A percentile compares a stretch with the other conserved stretches of the same genome.
Evolutionary conservation across 2,888 invertebrate species (phyloP).

Genomic region (Selenia dentaria): DNA sequence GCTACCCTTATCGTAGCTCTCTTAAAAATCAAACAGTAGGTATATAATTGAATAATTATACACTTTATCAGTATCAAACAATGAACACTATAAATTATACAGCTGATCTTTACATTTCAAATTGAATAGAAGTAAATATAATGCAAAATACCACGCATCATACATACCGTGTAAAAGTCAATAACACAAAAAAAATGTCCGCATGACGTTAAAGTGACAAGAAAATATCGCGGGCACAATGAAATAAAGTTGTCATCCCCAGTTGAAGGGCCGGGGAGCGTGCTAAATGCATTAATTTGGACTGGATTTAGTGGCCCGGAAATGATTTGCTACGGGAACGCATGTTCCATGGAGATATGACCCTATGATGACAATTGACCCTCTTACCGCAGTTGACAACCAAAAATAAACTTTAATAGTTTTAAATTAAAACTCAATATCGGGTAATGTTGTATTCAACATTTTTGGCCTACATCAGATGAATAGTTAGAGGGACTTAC

Average conservation of each 20-base stretch:
- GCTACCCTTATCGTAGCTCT: too few species aligned
- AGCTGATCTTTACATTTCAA: too few species aligned
- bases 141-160: constrained; percentile 12
- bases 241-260: constrained; percentile 84
- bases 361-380: constrained; percentile 70
- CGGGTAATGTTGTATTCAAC: constrained; percentile 30
- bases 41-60: too few species aligned
- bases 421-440: constrained; percentile 35
- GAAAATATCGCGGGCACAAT: constrained; percentile 79
- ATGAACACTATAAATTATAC: too few species aligned
- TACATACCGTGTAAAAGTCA: constrained; percentile 30
- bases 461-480: constrained; percentile 43
- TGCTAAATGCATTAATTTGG: constrained; percentile 85
- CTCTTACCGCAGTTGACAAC: constrained; percentile 57
- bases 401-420: constrained; percentile 56
- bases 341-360: constrained; percentile 73
- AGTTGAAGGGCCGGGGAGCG: constrained; percentile 74
- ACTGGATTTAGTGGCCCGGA: constrained; percentile 84
- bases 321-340: constrained; percentile 84
- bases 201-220: constrained; percentile 72
- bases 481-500: constrained; percentile 63
- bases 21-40: too few species aligned
- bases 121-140: too few species aligned
- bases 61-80: too few species aligned
- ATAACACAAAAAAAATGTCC: constrained; percentile 32